Conservation (phyloP, 2,888 invertebrate species). For the Amphipyra tragopoginis region DNA sequence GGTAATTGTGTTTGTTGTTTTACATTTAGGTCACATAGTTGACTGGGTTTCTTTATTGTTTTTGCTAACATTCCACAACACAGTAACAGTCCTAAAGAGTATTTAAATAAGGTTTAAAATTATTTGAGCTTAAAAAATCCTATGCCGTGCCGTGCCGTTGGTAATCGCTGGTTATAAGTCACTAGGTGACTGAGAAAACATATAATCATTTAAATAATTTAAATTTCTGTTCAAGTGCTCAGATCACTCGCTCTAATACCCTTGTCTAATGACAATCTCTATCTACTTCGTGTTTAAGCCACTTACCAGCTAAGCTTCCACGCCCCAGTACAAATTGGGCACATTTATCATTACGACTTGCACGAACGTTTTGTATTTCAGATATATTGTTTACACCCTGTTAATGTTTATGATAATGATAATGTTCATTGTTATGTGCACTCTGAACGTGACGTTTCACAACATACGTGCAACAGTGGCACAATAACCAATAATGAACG, state of each 20-base stretch:
- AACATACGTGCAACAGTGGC: background rate
- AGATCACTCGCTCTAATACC: constrained; percentile 14
- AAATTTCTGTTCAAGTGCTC: constrained; percentile 12
- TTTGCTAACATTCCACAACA: too few species aligned
- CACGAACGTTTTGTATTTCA: constrained; percentile 13
- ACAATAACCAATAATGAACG: constrained; percentile 2
- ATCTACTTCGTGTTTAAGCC: constrained; percentile 34
- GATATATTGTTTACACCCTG: constrained; percentile 2
- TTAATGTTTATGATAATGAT: background rate
- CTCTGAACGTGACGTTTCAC: background rate
- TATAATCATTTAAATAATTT: background rate
- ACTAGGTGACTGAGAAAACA: too few species aligned
- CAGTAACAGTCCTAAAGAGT: too few species aligned
- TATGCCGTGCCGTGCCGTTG: too few species aligned
- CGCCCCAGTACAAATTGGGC: constrained; percentile 33
- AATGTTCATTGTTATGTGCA: background rate
- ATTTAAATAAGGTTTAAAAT: too few species aligned
- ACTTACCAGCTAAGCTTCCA: constrained; percentile 40
- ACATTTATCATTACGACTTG: constrained; percentile 48
- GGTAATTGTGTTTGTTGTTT: background rate
- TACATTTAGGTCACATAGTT: too few species aligned
- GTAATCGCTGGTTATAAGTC: too few species aligned
- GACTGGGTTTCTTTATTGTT: too few species aligned
- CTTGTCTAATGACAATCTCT: constrained; percentile 39
- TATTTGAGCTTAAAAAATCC: too few species aligned